Evolutionary conservation across 2,797 vertebrate species (phyloP).

Genomic region (Enteromius thamalakanensis): DNA sequence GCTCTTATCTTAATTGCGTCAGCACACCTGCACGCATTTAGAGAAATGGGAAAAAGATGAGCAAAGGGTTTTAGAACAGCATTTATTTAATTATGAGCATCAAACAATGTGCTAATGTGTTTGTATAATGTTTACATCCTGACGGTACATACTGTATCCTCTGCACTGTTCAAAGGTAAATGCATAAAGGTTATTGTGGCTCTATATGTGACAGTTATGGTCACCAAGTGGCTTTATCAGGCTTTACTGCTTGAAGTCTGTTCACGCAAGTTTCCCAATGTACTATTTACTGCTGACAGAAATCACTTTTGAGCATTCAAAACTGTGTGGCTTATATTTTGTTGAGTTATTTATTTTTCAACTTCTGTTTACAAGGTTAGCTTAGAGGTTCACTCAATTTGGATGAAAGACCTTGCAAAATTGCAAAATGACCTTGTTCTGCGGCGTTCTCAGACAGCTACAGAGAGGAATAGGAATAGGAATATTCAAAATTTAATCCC

Average conservation of each 20-base stretch:
- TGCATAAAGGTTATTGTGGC: background rate
- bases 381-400: conserved; percentile 47
- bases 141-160: background rate
- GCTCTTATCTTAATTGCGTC: conserved; percentile 30
- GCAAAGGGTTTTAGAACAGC: conserved; percentile 15
- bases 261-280: conserved; percentile 9
- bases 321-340: conserved; percentile 34
- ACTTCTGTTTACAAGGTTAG: conserved; percentile 43
- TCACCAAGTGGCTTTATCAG: conserved; percentile 6
- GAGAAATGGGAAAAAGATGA: background rate
- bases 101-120: background rate
- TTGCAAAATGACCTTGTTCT: conserved; percentile 42
- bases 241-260: conserved; percentile 4
- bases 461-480: conserved; percentile 11
- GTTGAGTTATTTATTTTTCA: conserved; percentile 25
- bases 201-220: conserved; percentile 4
- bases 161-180: background rate
- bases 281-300: conserved; percentile 28
- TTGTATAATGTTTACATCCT: background rate
- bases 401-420: conserved; percentile 47
- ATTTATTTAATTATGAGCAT: background rate
- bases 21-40: conserved; percentile 15
- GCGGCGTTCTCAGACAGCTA: conserved; percentile 15
- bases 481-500: conserved; percentile 50
- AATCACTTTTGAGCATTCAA: conserved; percentile 25